phyloP scores from a whole-genome alignment of 2,888 invertebrate species.

The Pycnomerus fuliginosus region DNA sequence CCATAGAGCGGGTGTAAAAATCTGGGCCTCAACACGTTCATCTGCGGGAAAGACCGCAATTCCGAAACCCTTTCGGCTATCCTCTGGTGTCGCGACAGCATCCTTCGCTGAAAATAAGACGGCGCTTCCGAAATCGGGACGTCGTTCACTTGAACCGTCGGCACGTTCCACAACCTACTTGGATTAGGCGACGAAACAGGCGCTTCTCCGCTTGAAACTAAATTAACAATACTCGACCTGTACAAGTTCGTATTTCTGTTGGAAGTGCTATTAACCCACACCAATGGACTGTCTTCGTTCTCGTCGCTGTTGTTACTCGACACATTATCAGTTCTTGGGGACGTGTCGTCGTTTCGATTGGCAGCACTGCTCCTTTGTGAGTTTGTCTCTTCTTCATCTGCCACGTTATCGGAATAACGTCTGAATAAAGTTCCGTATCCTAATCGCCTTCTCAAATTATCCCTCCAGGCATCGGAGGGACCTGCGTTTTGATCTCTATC shows the following conservation, averaged over 20 bases:
- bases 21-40: constrained; percentile 46
- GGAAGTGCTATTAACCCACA: constrained; percentile 10
- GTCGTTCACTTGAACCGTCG: constrained; percentile 62
- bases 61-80: constrained; percentile 44
- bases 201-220: constrained; percentile 17
- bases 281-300: constrained; percentile 26
- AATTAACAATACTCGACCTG: constrained; percentile 34
- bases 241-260: constrained; percentile 27
- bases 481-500: constrained; percentile 1
- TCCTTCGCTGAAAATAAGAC: constrained; percentile 26
- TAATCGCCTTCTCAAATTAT: constrained; percentile 8
- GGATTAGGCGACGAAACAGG: not conserved
- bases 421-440: constrained; percentile 27
- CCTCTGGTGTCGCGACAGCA: constrained; percentile 35
- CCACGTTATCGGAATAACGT: constrained; percentile 24
- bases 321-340: constrained; percentile 12
- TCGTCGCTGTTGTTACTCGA: constrained; percentile 36
- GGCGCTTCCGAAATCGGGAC: constrained; percentile 53
- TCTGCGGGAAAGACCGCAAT: constrained; percentile 33
- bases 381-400: constrained; percentile 16
- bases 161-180: constrained; percentile 36
- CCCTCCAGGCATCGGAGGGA: constrained; percentile 4
- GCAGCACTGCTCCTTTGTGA: too few relatives aligned
- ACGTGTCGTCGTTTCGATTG: constrained; percentile 10
- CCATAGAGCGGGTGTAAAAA: constrained; percentile 56